Base-by-base conservation (phyloP, 2,113 vertebrate species). In the Agelaius phoeniceus region DNA sequence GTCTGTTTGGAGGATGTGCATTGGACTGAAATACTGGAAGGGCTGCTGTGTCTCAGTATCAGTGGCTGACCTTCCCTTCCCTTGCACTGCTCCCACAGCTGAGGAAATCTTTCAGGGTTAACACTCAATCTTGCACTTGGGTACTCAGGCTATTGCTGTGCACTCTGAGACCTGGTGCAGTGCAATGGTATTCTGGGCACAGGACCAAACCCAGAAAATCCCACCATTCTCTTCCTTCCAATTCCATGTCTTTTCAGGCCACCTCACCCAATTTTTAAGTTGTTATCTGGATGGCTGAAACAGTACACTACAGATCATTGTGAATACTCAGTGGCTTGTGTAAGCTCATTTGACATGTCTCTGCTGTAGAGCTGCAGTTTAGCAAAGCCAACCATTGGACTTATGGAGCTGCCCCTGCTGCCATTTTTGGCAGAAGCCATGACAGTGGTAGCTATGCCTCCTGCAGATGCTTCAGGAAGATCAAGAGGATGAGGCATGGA, bases 281-380 rank as follows among this genome's bases (percentile, higher is more conserved):
- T 54, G 87, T 96, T 97, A 95, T 95, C 69, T 96, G 94, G 94
- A 33, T 95, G 96, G 94, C 54, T 91, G 94, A 84, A 91, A 91
- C 37, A 95, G 93, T 48, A 97, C 94, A 95, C 91, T 94, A 52
- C 84, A 39, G 84, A 91, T 89, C 87, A 95, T 93, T 97, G 94
- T 96, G 94, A 92, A 94, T 91, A 95, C n/a, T 89, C 96, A 97
- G 91, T 82, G 94, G 96, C 87, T 95, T 95, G 93, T 95, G 84
- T 94, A 96, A 97, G 76, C 16, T 4, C 58, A 67, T 89, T 63
- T 95, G 96, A 97, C 91, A 49, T 4, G 49, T 84, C 91, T 89
- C 84, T 2, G 6, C 73, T 43, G 74, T 15, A 72, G 84, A 91
- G 81, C 77, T 91, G 86, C 80, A 68, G 87, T n/a, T 92, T 22